phyloP scores from a whole-genome alignment of 1,140 invertebrate species.

The Diuraphis noxia region DNA sequence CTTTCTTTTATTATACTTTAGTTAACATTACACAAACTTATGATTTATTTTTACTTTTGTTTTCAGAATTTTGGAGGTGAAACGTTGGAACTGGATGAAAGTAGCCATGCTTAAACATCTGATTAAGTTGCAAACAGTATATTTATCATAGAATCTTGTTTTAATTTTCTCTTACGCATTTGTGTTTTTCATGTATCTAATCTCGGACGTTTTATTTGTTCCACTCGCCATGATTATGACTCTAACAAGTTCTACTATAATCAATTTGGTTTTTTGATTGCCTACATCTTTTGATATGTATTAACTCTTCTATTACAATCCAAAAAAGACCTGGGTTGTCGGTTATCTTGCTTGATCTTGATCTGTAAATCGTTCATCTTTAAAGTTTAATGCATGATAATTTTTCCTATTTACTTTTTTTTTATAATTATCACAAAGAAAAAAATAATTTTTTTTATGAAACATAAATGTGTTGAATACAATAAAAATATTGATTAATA shows the following conservation, averaged over 20 bases:
- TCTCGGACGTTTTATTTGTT: constrained; percentile 53
- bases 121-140: constrained; percentile 41
- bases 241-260: constrained; percentile 44
- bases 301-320: constrained; percentile 37
- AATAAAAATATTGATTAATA: constrained; percentile 45
- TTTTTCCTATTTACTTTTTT: constrained; percentile 44
- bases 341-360: constrained; percentile 51
- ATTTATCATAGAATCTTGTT: constrained; percentile 54
- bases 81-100: constrained; percentile 45
- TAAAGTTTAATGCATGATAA: constrained; percentile 50
- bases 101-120: constrained; percentile 45
- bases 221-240: constrained; percentile 47
- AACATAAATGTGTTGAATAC: constrained; percentile 40
- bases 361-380: constrained; percentile 47
- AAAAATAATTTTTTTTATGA: constrained; percentile 45
- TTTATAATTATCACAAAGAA: constrained; percentile 44
- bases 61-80: constrained; percentile 50
- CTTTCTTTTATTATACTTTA: not conserved
- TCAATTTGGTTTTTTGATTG: constrained; percentile 53
- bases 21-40: not conserved
- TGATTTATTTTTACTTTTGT: not conserved
- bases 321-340: constrained; percentile 38
- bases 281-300: constrained; percentile 52
- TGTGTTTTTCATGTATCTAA: constrained; percentile 53
- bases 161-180: constrained; percentile 53